A percentile compares a stretch with the other conserved stretches of the same genome.
phyloP scores from a whole-genome alignment of 2,113 vertebrate species.

The Cynopterus brachyotis region DNA sequence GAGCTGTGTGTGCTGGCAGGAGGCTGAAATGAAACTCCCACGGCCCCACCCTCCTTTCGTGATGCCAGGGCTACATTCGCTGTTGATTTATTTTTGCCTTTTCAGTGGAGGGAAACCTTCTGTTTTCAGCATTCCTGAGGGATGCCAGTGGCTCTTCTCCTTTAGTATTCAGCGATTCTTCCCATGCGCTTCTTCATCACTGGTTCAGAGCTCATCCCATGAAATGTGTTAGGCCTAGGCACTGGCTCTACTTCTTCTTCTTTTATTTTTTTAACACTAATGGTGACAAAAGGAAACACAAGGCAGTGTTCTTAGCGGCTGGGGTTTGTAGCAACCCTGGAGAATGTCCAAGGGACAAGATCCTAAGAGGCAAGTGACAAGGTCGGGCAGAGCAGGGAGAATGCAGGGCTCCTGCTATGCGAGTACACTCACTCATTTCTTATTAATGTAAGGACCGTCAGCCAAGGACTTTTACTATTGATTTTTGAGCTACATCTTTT shows the following conservation, averaged over 20 bases:
- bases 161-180: too few species aligned
- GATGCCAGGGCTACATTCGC: not conserved
- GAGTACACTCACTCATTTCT: rapidly evolving
- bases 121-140: not conserved
- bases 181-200: rapidly evolving
- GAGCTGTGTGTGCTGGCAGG: not conserved
- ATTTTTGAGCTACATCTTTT: not conserved
- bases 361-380: not conserved
- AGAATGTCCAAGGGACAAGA: not conserved
- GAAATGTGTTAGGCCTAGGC: too few species aligned
- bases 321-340: not conserved
- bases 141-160: not conserved
- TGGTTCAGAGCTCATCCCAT: not conserved
- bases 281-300: not conserved
- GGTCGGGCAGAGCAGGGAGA: not conserved
- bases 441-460: not conserved
- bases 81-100: not conserved
- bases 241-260: not conserved
- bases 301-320: not conserved
- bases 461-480: not conserved
- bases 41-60: not conserved
- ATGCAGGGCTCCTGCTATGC: not conserved
- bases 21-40: not conserved
- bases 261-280: not conserved
- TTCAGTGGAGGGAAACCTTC: not conserved